Percentiles rank a stretch among this genome's conserved stretches.
phyloP scores from a whole-genome alignment of 2,797 vertebrate species.

The Artibeus lituratus region DNA sequence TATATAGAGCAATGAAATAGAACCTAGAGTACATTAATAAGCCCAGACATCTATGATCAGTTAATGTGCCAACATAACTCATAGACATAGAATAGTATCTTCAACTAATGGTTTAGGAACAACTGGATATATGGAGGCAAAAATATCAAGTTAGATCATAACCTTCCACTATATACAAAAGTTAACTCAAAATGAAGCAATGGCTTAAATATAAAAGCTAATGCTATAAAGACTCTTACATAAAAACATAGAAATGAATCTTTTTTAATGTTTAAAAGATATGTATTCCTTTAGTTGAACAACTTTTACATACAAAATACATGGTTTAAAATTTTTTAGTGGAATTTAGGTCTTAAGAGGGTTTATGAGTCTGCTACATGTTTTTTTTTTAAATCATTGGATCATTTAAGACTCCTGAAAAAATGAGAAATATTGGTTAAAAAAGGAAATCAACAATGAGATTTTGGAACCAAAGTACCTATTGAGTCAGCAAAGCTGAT shows the following conservation, averaged over 20 bases:
- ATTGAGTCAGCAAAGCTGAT: neutral
- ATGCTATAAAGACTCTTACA: too few relatives aligned
- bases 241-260: neutral
- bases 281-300: constrained; percentile 60
- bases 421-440: neutral
- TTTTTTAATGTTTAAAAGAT: constrained; percentile 6
- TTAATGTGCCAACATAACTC: neutral
- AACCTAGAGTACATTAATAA: neutral
- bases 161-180: neutral
- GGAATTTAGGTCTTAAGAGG: neutral
- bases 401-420: neutral
- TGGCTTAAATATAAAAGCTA: too few relatives aligned
- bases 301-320: constrained; percentile 32
- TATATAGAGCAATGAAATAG: neutral
- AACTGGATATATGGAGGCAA: neutral
- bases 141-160: neutral
- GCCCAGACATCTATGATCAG: neutral
- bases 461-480: neutral
- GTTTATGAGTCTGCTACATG: neutral
- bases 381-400: neutral
- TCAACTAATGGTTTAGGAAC: neutral
- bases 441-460: neutral
- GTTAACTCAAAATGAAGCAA: too few relatives aligned
- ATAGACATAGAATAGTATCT: neutral
- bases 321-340: neutral